phyloP scores from a whole-genome alignment of 35 echinoderm and acorn worm genomes.

The Holothuria glaberrima region DNA sequence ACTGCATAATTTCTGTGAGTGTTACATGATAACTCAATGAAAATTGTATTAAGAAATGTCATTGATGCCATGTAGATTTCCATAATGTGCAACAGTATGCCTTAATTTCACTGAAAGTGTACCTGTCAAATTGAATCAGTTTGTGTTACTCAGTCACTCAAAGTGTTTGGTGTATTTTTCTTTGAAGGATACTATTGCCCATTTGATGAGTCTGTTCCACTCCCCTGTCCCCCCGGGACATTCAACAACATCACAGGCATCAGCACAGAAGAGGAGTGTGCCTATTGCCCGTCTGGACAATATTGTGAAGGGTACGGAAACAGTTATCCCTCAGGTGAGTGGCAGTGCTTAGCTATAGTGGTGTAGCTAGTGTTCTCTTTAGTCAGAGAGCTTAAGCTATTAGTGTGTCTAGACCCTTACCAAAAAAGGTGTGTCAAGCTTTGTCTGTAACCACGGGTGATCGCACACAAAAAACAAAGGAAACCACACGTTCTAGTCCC shows the following conservation, averaged over 20 bases:
- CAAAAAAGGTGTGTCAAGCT: too few relatives aligned
- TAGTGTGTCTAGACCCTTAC: background rate
- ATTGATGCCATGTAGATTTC: too few relatives aligned
- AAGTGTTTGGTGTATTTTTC: background rate
- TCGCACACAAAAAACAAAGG: too few relatives aligned
- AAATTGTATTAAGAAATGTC: too few relatives aligned
- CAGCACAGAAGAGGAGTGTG: slow-evolving; percentile 78
- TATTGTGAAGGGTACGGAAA: slow-evolving; percentile 92
- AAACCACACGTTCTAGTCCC: too few relatives aligned
- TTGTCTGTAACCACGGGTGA: too few relatives aligned
- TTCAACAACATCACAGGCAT: slow-evolving; percentile 93
- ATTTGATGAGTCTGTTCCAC: slow-evolving; percentile 68
- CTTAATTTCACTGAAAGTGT: too few relatives aligned
- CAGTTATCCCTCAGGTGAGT: slow-evolving; percentile 86
- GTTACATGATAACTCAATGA: too few relatives aligned
- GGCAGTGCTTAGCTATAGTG: background rate
- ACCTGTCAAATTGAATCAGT: too few relatives aligned
- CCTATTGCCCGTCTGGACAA: slow-evolving; percentile 79
- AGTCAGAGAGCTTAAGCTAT: background rate
- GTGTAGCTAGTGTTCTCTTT: background rate
- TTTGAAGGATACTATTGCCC: slow-evolving; percentile 87
- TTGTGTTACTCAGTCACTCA: too few relatives aligned
- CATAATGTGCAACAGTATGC: too few relatives aligned
- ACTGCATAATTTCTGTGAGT: too few relatives aligned
- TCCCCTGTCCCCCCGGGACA: slow-evolving; percentile 90